Percentiles rank a stretch among this genome's conserved stretches.
These are phyloP conservation scores for Pipistrellus nathusii DNA, from an alignment of 2,797 vertebrate genomes.

Conservation along the genomic window DNA sequence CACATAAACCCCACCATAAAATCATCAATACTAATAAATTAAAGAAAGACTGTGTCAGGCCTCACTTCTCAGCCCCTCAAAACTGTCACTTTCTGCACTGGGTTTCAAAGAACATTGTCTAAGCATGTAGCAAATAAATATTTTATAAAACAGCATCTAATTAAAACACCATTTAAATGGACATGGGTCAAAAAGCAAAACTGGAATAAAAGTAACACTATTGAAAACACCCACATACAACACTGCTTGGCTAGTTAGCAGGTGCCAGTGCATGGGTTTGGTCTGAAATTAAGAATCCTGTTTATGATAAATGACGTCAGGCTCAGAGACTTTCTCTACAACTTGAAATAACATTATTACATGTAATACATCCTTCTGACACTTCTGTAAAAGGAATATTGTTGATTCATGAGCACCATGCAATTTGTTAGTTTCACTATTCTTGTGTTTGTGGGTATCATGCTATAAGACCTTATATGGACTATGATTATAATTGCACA, in stretches of 20 bases:
- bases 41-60: background rate
- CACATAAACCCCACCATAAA: background rate
- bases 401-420: background rate
- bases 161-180: slow-evolving; percentile 16
- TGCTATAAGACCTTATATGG: background rate
- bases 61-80: background rate
- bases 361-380: background rate
- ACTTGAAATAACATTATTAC: background rate
- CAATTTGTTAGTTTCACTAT: background rate
- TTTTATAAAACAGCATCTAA: background rate
- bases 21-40: background rate
- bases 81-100: background rate
- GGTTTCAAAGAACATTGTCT: background rate
- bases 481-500: background rate
- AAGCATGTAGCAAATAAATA: slow-evolving; percentile 3
- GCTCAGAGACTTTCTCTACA: background rate
- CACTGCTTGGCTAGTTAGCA: background rate
- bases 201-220: background rate
- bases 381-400: background rate
- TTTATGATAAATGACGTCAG: background rate
- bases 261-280: background rate
- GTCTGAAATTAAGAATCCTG: background rate
- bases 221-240: background rate
- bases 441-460: background rate
- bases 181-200: background rate